Percentiles rank a stretch among this genome's conserved stretches.
Evolutionary conservation across 2,113 vertebrate species (phyloP).

Genomic region (Erythrocebus patas): DNA sequence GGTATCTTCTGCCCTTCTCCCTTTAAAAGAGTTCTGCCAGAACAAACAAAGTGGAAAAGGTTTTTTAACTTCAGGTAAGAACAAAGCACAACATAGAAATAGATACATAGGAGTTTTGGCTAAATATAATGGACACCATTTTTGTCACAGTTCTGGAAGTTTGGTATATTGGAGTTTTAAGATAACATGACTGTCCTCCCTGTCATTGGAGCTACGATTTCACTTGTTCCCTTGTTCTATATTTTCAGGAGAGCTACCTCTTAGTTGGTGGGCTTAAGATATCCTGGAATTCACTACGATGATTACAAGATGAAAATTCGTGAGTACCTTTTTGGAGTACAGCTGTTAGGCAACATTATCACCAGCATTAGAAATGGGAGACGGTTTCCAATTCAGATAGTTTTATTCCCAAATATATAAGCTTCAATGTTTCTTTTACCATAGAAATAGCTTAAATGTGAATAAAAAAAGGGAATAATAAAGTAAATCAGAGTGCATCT

Average conservation of each 20-base stretch:
- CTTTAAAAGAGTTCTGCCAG: constrained; percentile 18
- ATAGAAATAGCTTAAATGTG: constrained; percentile 15
- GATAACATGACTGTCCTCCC: constrained; percentile 25
- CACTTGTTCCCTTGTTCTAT: constrained; percentile 43
- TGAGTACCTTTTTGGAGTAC: background rate
- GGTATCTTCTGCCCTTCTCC: constrained; percentile 11
- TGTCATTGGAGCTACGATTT: constrained; percentile 55
- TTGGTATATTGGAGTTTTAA: constrained; percentile 26
- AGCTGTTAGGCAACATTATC: background rate
- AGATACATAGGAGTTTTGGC: background rate
- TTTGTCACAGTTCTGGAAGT: background rate
- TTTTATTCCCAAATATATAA: background rate
- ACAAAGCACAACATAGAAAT: constrained; percentile 53
- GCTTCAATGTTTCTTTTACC: constrained; percentile 14
- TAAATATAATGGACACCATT: constrained; percentile 34
- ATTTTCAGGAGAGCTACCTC: background rate
- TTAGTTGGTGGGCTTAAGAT: constrained; percentile 1
- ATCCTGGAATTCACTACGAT: background rate
- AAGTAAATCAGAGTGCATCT: background rate
- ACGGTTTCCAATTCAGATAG: constrained; percentile 5
- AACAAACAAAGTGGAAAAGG: constrained; percentile 40
- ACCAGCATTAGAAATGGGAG: background rate
- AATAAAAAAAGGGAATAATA: background rate
- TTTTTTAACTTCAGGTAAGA: constrained; percentile 55
- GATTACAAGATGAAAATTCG: constrained; percentile 20